These are phyloP conservation scores for Acanthopleura granulata DNA, from an alignment of 2,888 invertebrate species.

Conservation along the genomic window DNA sequence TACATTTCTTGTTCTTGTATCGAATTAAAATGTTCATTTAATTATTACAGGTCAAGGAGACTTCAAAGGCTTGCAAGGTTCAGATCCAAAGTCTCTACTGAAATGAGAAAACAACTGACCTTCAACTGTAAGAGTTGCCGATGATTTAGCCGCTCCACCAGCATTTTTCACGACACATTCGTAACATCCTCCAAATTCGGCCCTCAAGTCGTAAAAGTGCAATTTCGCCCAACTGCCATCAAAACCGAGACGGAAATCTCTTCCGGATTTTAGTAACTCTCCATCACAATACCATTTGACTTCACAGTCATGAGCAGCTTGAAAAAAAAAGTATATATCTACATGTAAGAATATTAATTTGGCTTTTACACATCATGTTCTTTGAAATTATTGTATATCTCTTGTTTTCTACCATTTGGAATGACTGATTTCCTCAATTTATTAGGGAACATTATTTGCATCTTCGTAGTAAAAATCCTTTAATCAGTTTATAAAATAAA, in stretches of 20 bases:
- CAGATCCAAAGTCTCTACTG: neutral
- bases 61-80: too few species aligned
- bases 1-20: too few species aligned
- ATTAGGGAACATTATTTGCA: too few species aligned
- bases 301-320: slow-evolving; percentile 48
- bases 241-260: slow-evolving; percentile 50
- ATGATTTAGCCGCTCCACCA: slow-evolving; percentile 83
- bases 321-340: slow-evolving; percentile 7
- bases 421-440: too few species aligned
- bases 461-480: too few species aligned
- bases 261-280: slow-evolving; percentile 45
- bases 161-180: slow-evolving; percentile 91
- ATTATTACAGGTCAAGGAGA: too few species aligned
- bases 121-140: slow-evolving; percentile 53
- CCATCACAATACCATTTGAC: slow-evolving; percentile 58
- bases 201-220: slow-evolving; percentile 93
- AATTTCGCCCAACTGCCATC: slow-evolving; percentile 78
- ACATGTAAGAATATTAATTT: neutral
- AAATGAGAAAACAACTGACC: slow-evolving; percentile 38
- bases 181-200: slow-evolving; percentile 95
- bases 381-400: too few species aligned
- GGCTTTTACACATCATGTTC: too few species aligned
- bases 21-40: too few species aligned
- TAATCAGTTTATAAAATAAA: too few species aligned
- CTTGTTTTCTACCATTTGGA: too few species aligned